A percentile compares a stretch with the other conserved stretches of the same genome.
These are phyloP conservation scores for Lasioglossum marginatum DNA, from an alignment of 2,888 invertebrate genomes.

Conservation along the genomic window DNA sequence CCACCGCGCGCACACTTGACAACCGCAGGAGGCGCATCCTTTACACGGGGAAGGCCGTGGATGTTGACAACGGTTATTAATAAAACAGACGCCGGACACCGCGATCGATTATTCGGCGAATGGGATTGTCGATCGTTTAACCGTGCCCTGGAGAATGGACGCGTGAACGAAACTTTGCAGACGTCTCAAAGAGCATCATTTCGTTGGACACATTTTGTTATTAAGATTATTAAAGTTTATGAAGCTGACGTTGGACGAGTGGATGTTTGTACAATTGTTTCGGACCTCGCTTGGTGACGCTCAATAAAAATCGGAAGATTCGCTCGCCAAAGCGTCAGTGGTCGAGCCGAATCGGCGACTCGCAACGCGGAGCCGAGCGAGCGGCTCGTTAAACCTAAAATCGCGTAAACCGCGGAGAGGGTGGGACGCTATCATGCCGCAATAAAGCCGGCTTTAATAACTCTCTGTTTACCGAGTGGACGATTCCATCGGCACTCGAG, in stretches of 20 bases:
- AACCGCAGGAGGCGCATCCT: neutral
- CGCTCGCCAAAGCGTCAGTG: neutral
- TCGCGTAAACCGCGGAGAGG: constrained; percentile 33
- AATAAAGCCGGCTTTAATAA: constrained; percentile 67
- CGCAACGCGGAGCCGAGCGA: neutral
- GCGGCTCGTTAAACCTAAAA: constrained; percentile 43
- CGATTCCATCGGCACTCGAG: constrained; percentile 55
- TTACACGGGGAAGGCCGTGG: neutral
- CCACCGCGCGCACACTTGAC: neutral
- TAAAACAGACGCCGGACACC: neutral
- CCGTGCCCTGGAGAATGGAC: neutral
- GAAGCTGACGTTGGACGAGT: no score
- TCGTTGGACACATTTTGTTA: no score
- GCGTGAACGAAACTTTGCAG: no score
- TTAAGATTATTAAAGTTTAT: neutral
- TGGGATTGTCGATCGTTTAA: neutral
- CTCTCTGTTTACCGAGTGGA: constrained; percentile 54
- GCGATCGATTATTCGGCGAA: neutral
- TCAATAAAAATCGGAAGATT: neutral
- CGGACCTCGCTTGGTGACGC: neutral
- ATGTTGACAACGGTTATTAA: constrained; percentile 14
- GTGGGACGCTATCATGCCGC: constrained; percentile 23
- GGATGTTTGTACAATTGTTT: neutral
- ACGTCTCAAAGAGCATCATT: no score
- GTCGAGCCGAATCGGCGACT: neutral